Percentiles rank a stretch among this genome's conserved stretches.
These are phyloP conservation scores for Agrotis exclamationis DNA, from an alignment of 2,888 invertebrate species.

Conservation along the genomic window DNA sequence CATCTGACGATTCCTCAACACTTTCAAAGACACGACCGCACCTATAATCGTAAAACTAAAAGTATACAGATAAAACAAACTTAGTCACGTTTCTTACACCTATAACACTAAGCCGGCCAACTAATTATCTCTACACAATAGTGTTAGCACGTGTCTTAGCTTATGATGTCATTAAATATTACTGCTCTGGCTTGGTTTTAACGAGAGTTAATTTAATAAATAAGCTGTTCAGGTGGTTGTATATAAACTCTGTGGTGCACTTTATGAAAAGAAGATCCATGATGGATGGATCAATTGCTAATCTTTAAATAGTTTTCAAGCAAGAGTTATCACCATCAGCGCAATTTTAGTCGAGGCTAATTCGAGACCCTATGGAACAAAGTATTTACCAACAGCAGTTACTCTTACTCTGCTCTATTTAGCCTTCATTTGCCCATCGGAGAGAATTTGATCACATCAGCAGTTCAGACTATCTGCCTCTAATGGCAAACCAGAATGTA, in stretches of 20 bases:
- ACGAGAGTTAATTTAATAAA: background rate
- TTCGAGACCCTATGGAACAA: too few species aligned
- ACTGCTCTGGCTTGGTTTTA: background rate
- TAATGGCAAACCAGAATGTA: too few species aligned
- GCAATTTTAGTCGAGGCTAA: too few species aligned
- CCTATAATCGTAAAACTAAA: conserved; percentile 39
- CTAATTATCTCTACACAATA: conserved; percentile 50
- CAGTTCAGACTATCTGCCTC: too few species aligned
- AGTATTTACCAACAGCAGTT: too few species aligned
- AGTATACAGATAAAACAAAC: conserved; percentile 49
- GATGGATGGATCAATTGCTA: background rate
- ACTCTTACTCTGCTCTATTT: too few species aligned
- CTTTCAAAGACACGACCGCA: conserved; percentile 27
- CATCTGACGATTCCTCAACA: conserved; percentile 1
- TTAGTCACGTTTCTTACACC: conserved; percentile 56
- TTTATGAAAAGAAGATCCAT: too few species aligned
- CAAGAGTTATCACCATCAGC: background rate
- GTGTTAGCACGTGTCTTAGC: conserved; percentile 48
- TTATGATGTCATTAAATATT: conserved; percentile 50
- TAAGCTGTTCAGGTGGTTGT: background rate
- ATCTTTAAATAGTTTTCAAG: background rate
- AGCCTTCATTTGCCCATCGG: too few species aligned
- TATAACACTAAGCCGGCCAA: conserved; percentile 12
- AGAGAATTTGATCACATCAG: too few species aligned
- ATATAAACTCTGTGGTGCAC: background rate